phyloP scores from a whole-genome alignment of 2,888 invertebrate species.

The Linyphia triangularis region DNA sequence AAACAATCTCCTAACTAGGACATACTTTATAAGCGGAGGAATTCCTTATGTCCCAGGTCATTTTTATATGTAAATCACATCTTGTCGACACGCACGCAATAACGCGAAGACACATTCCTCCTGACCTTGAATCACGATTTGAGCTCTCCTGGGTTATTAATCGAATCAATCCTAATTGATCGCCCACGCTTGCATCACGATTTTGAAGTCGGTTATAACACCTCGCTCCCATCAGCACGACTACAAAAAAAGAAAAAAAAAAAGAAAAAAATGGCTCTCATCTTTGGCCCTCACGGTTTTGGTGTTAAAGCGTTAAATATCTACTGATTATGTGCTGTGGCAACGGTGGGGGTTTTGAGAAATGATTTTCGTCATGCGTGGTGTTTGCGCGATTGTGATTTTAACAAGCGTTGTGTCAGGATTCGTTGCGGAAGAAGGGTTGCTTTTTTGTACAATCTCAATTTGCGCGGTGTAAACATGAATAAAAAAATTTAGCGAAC shows the following conservation, averaged over 20 bases:
- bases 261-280: background rate
- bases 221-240: background rate
- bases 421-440: constrained; percentile 7
- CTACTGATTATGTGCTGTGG: background rate
- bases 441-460: background rate
- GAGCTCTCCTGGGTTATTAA: constrained; percentile 37
- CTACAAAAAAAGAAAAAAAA: no score
- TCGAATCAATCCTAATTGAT: constrained; percentile 68
- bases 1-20: no score
- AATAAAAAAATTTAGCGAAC: background rate
- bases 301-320: constrained; percentile 46
- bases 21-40: no score
- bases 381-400: background rate
- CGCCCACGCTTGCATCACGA: constrained; percentile 62
- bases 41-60: background rate
- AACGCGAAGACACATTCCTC: background rate
- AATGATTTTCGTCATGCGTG: constrained; percentile 31
- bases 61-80: constrained; percentile 21
- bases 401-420: background rate
- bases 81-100: background rate
- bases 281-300: constrained; percentile 43
- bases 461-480: background rate
- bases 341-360: constrained; percentile 4
- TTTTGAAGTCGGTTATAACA: constrained; percentile 10
- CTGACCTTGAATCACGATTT: constrained; percentile 52